Evolutionary conservation across 1,140 invertebrate genomes (phyloP), one percentile per base, ranked within the genome.

Genomic region (Rhopalosiphum maidis): DNA sequence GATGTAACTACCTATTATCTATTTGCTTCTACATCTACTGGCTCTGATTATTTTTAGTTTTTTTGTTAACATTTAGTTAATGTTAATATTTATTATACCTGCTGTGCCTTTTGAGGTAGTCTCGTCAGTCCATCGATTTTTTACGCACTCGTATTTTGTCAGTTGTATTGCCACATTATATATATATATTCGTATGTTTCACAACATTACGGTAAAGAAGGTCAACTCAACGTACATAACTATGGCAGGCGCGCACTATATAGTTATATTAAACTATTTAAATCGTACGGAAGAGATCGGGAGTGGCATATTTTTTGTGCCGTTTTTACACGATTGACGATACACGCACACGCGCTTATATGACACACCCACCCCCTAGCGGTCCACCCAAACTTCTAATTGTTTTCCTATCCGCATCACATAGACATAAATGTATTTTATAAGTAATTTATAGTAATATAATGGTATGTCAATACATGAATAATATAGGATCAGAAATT

Each of bases 41-140:
- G 30, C 60, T 68, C 9, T 30, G 30, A n/a, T 30, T 68, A 68
- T 68, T 68, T 68, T 68, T 68, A 68, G 11, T 77, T 11, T 77
- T 77, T 77, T 77, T 77, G 15, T 18, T 5, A n/a, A 18, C 15
- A n/a, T 68, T 68, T 15, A n/a, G 25, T 68, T 68, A 68, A 30
- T 77, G 60, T 77, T 77, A 77, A 77, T 77, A 77, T 77, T 77
- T 77, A 77, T 77, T 77, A n/a, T 77, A n/a, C 48, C 48, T 51
- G 3, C n/a, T n/a, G 15, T 77, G 1, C n/a, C 15, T n/a, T 18
- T 77, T 4, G 4, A n/a, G 60, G 30, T 35, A n/a, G 60, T 77
- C 5, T 18, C 60, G 11, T 77, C 60, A n/a, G 60, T 77, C 30
- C 30, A 77, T 77, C 30, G 30, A n/a, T 77, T 77, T 77, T 77